Percentiles rank a stretch among this genome's conserved stretches.
Evolutionary conservation across 92 coral and sea anemone genomes (phyloP).

Genomic region (Phenganax marumi): DNA sequence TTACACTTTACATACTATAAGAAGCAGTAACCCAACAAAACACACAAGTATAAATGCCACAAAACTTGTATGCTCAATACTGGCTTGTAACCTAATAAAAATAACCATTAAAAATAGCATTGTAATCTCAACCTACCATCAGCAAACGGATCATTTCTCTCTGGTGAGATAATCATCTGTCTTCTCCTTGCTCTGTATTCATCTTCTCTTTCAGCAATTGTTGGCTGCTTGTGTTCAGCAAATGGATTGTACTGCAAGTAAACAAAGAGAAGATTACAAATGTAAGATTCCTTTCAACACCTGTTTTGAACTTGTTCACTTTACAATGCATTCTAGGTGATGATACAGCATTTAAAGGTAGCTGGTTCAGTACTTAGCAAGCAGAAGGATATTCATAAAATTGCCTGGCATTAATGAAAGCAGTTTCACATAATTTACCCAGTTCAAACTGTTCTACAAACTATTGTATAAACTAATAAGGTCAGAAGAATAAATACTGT

Average conservation of each 20-base stretch:
- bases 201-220: slow-evolving; percentile 94
- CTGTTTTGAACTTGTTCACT: neutral
- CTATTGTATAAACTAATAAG: neutral
- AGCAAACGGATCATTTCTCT: slow-evolving; percentile 92
- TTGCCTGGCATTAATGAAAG: too few species aligned
- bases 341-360: too few species aligned
- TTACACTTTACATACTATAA: neutral
- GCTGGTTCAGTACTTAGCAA: too few species aligned
- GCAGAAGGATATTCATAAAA: too few species aligned
- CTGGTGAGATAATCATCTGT: slow-evolving; percentile 89
- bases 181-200: slow-evolving; percentile 86
- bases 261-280: neutral
- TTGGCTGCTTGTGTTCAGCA: slow-evolving; percentile 91
- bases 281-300: neutral
- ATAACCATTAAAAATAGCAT: neutral
- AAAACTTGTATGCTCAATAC: neutral
- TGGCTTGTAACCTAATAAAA: neutral
- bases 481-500: neutral
- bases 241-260: slow-evolving; percentile 78
- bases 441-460: too few species aligned
- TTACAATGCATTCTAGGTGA: too few species aligned
- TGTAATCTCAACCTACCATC: slow-evolving; percentile 70
- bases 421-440: too few species aligned
- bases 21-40: too few species aligned
- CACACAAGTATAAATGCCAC: neutral